phyloP scores from a whole-genome alignment of 92 coral and sea anemone species.

The Porites evermanni region DNA sequence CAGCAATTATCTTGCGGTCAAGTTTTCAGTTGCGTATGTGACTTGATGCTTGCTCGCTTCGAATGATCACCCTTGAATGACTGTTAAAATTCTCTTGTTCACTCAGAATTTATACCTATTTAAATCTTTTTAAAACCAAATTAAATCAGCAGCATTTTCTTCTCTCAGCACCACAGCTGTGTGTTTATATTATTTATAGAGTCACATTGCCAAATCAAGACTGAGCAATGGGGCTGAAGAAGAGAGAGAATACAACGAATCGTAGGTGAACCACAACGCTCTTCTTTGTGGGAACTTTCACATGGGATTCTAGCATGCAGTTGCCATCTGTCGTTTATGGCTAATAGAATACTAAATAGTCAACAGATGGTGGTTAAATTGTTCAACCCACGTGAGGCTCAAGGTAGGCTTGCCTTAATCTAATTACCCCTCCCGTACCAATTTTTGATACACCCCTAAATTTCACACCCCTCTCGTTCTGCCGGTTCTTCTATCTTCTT shows the following conservation, averaged over 20 bases:
- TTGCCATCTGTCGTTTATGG: slow-evolving; percentile 99
- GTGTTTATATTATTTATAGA: slow-evolving; percentile 89
- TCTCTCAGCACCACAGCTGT: slow-evolving; percentile 95
- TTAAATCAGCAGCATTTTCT: slow-evolving; percentile 88
- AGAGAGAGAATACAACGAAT: slow-evolving; percentile 76
- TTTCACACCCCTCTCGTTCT: slow-evolving; percentile 61
- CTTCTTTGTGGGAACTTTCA: slow-evolving; percentile 98
- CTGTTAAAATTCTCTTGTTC: slow-evolving; percentile 94
- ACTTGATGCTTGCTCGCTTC: slow-evolving; percentile 57
- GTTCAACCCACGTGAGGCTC: slow-evolving; percentile 98
- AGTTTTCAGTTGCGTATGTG: slow-evolving; percentile 20
- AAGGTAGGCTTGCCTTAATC: slow-evolving; percentile 92
- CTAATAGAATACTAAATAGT: slow-evolving; percentile 99
- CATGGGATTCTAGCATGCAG: slow-evolving; percentile 99
- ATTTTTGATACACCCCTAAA: slow-evolving; percentile 60
- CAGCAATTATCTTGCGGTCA: slow-evolving; percentile 50
- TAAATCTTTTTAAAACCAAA: slow-evolving; percentile 98
- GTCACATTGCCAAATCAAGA: slow-evolving; percentile 87
- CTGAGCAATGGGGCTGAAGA: slow-evolving; percentile 75
- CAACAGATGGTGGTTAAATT: slow-evolving; percentile 99
- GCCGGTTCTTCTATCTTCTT: background rate
- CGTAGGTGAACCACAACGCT: slow-evolving; percentile 85
- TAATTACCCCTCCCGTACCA: slow-evolving; percentile 83
- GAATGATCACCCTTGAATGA: slow-evolving; percentile 82
- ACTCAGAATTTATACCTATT: slow-evolving; percentile 98